These are phyloP conservation scores for Tetheella fluctuosa DNA, from an alignment of 2,888 invertebrate species.

Conservation along the genomic window DNA sequence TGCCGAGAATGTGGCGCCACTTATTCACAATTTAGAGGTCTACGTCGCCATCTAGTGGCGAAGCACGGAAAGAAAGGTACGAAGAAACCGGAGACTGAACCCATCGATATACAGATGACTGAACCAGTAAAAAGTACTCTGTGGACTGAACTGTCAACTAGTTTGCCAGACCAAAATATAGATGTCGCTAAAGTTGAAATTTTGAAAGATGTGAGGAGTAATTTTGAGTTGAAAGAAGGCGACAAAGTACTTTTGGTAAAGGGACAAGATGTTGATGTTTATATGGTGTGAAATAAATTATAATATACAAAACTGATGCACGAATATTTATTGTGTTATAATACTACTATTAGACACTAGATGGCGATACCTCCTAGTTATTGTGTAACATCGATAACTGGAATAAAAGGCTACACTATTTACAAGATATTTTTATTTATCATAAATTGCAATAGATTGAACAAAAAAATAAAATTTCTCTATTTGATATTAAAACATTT, in stretches of 20 bases:
- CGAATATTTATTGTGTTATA: neutral
- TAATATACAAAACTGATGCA: neutral
- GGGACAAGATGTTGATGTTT: constrained; percentile 35
- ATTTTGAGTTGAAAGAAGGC: constrained; percentile 36
- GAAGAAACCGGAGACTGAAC: constrained; percentile 19
- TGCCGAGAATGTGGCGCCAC: constrained; percentile 64
- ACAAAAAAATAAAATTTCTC: constrained; percentile 46
- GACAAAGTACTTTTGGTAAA: constrained; percentile 32
- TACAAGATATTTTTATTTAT: constrained; percentile 35
- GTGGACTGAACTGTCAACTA: constrained; percentile 17
- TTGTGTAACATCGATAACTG: neutral
- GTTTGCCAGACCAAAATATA: constrained; percentile 18
- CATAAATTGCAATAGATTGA: constrained; percentile 38
- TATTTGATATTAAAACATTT: constrained; percentile 45
- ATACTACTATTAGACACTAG: neutral
- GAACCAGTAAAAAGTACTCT: too few species aligned
- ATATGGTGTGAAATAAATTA: constrained; percentile 28
- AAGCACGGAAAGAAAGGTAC: constrained; percentile 52
- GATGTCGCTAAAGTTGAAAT: constrained; percentile 23
- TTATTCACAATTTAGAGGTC: constrained; percentile 59
- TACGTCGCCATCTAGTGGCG: constrained; percentile 60
- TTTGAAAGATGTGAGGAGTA: constrained; percentile 27
- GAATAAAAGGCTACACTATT: constrained; percentile 19
- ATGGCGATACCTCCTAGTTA: neutral
- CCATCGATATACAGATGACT: too few species aligned